Evolutionary conservation across 92 coral and sea anemone species (phyloP).

Genomic region (Porites cylindrica): DNA sequence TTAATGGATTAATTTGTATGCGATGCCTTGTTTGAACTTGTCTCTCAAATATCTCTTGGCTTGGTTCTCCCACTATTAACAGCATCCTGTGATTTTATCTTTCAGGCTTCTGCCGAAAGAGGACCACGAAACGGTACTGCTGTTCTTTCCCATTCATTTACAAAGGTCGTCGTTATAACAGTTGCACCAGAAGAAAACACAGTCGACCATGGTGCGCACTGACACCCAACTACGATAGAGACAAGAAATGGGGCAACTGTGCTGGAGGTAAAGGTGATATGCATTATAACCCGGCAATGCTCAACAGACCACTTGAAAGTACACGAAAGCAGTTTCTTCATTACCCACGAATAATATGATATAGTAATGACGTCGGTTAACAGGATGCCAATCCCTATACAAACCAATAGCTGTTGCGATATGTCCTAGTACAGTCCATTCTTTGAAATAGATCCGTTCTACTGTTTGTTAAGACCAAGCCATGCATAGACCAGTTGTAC

Average conservation of each 20-base stretch:
- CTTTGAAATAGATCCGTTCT: too few species aligned
- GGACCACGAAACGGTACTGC: constrained; percentile 33
- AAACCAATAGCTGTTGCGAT: too few species aligned
- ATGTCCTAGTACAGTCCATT: too few species aligned
- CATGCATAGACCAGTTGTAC: too few species aligned
- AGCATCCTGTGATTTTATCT: neutral
- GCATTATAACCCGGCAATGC: too few species aligned
- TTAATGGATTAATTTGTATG: too few species aligned
- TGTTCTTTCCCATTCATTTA: constrained; percentile 47
- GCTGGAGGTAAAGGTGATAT: constrained; percentile 6
- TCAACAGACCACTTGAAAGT: too few species aligned
- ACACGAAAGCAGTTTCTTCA: too few species aligned
- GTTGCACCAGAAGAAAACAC: constrained; percentile 38
- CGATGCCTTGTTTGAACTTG: neutral
- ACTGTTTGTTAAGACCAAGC: too few species aligned
- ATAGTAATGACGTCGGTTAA: too few species aligned
- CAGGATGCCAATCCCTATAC: too few species aligned
- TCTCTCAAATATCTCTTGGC: neutral
- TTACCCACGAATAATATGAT: too few species aligned
- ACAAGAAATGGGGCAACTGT: constrained; percentile 57
- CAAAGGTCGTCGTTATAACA: constrained; percentile 41
- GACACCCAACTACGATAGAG: constrained; percentile 50
- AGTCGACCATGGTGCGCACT: constrained; percentile 49
- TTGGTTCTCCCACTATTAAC: neutral
- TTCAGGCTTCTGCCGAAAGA: constrained; percentile 40